Evolutionary conservation across 2,888 invertebrate species (phyloP).

Genomic region (Furcula furcula): DNA sequence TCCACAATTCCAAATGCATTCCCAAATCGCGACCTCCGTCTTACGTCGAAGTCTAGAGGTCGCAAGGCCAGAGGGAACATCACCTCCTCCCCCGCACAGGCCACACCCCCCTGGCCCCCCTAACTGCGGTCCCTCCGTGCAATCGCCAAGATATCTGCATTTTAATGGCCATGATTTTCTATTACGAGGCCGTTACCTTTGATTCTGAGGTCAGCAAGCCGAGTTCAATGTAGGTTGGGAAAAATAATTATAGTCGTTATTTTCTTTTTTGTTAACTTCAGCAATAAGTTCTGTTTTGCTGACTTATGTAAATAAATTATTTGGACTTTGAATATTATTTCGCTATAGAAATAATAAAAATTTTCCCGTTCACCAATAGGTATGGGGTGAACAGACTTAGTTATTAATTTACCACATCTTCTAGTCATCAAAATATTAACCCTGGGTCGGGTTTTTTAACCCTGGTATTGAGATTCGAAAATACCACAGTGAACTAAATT

Average conservation of each 20-base stretch:
- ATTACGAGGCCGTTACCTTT: constrained; percentile 1
- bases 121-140: not conserved
- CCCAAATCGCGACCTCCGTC: not conserved
- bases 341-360: too few species aligned
- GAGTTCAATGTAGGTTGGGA: not conserved
- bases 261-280: too few species aligned
- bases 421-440: too few species aligned
- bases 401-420: too few species aligned
- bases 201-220: not conserved
- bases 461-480: too few species aligned
- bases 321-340: too few species aligned
- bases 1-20: not conserved
- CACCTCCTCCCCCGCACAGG: not conserved
- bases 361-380: too few species aligned
- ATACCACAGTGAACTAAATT: too few species aligned
- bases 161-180: not conserved
- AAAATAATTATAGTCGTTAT: not conserved
- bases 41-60: not conserved
- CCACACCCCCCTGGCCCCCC: not conserved
- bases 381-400: too few species aligned
- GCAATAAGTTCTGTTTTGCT: too few species aligned
- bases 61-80: not conserved
- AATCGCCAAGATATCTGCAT: constrained; percentile 3
- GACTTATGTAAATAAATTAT: too few species aligned
- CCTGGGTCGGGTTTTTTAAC: too few species aligned